Base-by-base conservation (phyloP, 2,888 invertebrate species). In the Biston stratarius region DNA sequence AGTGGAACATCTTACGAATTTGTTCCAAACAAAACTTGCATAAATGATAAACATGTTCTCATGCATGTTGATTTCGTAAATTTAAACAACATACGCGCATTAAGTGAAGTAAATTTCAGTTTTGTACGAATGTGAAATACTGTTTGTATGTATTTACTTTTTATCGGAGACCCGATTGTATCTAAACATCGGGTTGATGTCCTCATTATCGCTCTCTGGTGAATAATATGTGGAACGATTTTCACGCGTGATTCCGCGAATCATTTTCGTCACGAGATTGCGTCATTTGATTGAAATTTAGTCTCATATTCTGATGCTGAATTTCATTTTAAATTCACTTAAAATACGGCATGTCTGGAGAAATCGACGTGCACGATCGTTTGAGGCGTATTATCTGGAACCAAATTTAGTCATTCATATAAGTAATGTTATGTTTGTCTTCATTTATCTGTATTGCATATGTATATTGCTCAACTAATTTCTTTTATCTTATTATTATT, bases 211-310 rank as follows among this genome's bases (percentile, higher is more conserved):
- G 79, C 74, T 70, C 82, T 78, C 83, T 88, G 80, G 82, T 86
- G 91, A 83, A 91, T 92, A 92, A 92, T 85, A 93, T 92, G 90
- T 93, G 83, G 91, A 87, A 85, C 91, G 85, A 86, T 85, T 87
- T 88, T 87, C 82, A 86, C 85, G 83, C 80, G 79, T 75, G 82
- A 83, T 85, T 85, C 83, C 72, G 77, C 77, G 78, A 82, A 80
- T 79, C 80, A 84, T 83, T 83, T 81, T 83, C 85, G 83, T 84
- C 83, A 84, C 69, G 73, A 68, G 66, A 76, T 81, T 82, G 77
- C 86, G 86, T 84, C 83, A 83, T 65, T 56, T 72, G 72, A 76
- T 76, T 74, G 73, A 73, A 69, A 74, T 72, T 71, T 73, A 36
- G 67, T 69, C 69, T 58, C 70, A 71, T 72, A 69, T 76, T 74